Evolutionary conservation across 2,113 vertebrate genomes (phyloP), one percentile per base, ranked within the genome.

Genomic region (Marmota flaviventris): DNA sequence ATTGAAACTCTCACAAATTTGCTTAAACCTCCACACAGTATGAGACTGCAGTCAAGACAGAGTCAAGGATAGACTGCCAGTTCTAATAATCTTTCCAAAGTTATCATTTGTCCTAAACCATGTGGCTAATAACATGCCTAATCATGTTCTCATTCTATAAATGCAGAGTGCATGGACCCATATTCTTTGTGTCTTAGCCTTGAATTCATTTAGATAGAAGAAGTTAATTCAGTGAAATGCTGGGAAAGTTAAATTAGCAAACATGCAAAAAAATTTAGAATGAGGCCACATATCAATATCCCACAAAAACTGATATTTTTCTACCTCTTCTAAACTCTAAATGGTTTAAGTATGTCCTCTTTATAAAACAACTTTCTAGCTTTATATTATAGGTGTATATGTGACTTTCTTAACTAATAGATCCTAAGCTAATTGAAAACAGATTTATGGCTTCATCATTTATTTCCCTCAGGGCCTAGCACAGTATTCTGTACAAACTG

Each of bases 301-400:
- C 53, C 3, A 87, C 2, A 85, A 48, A 27, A 7, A 48, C 3
- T 48, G 0, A 25, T 5, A 2, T 63, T 32, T 94, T 84, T 16
- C 69, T 72, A 58, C 25, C 3, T 93, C n/a, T 93, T 91, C 29
- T 91, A 84, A 85, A 85, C 11, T 51, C 20, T 56, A 82, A 88
- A 48, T 39, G 39, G 77, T 56, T 61, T 90, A 42, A 85, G 11
- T 17, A 63, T 18, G 14, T 11, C 25, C 87, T 89, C 76, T 18
- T 69, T 84, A 13, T 24, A 83, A 95, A 86, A 70, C 4, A 65
- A 51, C 42, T 45, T 70, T 63, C 45, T 8, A 79, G 24, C 20
- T 5, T 8, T 65, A 20, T 42, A 24, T 63, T 53, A 85, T 20
- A 85, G 42, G 18, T 58, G 27, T 70, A 2, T 27, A 32, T 53